These are phyloP conservation scores for Notospermus geniculatus DNA, from an alignment of 1,140 invertebrate species.

Conservation along the genomic window DNA sequence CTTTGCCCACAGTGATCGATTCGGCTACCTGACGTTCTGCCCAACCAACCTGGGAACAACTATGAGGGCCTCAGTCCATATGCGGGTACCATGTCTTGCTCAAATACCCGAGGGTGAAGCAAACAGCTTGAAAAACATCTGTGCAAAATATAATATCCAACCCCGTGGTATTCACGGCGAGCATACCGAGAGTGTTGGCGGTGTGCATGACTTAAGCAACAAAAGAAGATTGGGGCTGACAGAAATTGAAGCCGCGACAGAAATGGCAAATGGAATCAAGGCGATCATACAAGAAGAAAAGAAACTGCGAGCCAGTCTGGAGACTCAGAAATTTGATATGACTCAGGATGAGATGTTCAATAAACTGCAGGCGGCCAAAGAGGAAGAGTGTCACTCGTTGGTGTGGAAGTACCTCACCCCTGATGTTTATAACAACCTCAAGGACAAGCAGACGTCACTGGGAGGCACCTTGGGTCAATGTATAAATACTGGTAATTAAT, in stretches of 20 bases:
- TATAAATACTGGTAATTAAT: constrained; percentile 33
- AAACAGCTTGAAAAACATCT: neutral
- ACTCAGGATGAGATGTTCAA: constrained; percentile 24
- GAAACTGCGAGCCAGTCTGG: constrained; percentile 12
- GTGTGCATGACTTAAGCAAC: constrained; percentile 61
- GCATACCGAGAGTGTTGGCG: constrained; percentile 71
- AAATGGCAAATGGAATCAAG: constrained; percentile 30
- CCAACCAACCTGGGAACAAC: constrained; percentile 95
- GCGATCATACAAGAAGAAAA: constrained; percentile 25
- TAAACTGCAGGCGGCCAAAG: constrained; percentile 17
- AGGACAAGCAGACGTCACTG: constrained; percentile 36
- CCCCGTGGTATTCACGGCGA: constrained; percentile 69
- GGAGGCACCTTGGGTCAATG: constrained; percentile 40
- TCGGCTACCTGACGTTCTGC: constrained; percentile 96
- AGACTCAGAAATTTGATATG: too few relatives aligned
- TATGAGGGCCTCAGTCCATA: constrained; percentile 93
- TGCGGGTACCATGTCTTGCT: constrained; percentile 84
- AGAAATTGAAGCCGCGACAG: constrained; percentile 45
- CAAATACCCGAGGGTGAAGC: too few relatives aligned
- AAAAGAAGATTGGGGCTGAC: constrained; percentile 48
- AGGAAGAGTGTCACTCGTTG: constrained; percentile 29
- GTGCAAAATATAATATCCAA: constrained; percentile 3
- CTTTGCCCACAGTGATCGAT: constrained; percentile 63
- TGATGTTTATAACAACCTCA: constrained; percentile 34
- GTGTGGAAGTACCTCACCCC: constrained; percentile 38